phyloP scores from a whole-genome alignment of 2,888 invertebrate genomes.

The Oligia strigilis region DNA sequence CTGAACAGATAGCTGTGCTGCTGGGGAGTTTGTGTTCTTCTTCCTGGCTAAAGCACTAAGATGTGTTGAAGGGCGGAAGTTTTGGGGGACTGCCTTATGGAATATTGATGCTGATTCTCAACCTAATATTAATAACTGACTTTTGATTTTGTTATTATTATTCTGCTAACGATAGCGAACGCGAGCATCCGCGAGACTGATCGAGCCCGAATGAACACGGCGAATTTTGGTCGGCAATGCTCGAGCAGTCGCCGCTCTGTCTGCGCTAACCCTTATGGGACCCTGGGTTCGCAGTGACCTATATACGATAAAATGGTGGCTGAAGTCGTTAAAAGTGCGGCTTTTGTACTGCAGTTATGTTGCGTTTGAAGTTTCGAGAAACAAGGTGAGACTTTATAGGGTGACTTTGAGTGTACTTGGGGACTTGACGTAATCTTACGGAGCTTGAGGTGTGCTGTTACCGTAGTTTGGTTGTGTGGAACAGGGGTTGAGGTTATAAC shows the following conservation, averaged over 20 bases:
- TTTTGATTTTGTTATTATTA: background rate
- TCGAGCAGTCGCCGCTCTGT: background rate
- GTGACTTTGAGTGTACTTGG: constrained; percentile 32
- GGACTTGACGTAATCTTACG: constrained; percentile 45
- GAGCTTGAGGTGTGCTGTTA: background rate
- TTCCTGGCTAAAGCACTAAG: background rate
- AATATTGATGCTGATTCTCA: too few relatives aligned
- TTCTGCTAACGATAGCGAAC: background rate
- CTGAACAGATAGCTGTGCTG: too few relatives aligned
- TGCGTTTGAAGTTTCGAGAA: constrained; percentile 56
- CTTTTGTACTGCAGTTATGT: constrained; percentile 52
- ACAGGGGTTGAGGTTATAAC: background rate
- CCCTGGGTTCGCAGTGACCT: constrained; percentile 54
- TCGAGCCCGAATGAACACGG: background rate
- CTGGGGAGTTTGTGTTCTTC: background rate
- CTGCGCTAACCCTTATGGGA: constrained; percentile 24
- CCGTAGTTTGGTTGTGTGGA: background rate
- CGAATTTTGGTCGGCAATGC: background rate
- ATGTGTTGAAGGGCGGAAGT: background rate
- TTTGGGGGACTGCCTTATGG: background rate
- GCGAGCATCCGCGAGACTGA: background rate
- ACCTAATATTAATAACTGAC: background rate
- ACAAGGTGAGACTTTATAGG: constrained; percentile 33
- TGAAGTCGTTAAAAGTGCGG: constrained; percentile 58
- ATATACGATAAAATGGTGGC: constrained; percentile 57